Base-by-base conservation (phyloP, 2,113 vertebrate species). In the Gavialis gangeticus region DNA sequence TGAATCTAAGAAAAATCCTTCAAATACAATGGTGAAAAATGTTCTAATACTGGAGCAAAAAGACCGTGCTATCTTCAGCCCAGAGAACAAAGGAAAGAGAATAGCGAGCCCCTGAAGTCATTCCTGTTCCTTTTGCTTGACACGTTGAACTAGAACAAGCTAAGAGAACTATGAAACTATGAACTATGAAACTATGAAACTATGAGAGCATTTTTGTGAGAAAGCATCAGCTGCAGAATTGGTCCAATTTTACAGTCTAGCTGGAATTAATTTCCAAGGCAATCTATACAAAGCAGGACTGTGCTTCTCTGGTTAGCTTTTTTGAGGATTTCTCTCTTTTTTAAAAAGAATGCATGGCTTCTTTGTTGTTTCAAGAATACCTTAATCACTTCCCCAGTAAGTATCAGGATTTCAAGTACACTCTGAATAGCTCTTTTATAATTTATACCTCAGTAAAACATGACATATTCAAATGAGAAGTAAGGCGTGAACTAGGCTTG, bases 81-180 rank as follows among this genome's bases (percentile, higher is more conserved):
- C 80, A 73, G n/a, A 56, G 87, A 91, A 93, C 87, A 97, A 95
- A 95, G 85, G 67, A 22, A 95, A 46, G 60, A 59, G 88, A 88
- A 92, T 79, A 76, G 83, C 87, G 88, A 90, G 87, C 88, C 95
- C 88, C 96, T 86, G 92, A 71, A 5, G 77, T 55, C 86, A 90
- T 73, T 87, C 25, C 10, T 27, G 5, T 71, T 92, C 82, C 82
- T 96, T 94, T 91, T 83, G 67, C 90, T 87, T 89, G 91, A 54
- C 55, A 10, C 57, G 28, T 81, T 96, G 76, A 93, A 88, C 86
- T 4, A 46, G 69, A 73, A 22, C 37, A 71, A 46, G 21, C 69
- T 37, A 71, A 46, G 14, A n/a, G n/a, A n/a, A n/a, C n/a, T n/a
- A n/a, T n/a, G n/a, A n/a, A n/a, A n/a, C n/a, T n/a, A n/a, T n/a